A percentile compares a stretch with the other conserved stretches of the same genome.
phyloP scores from a whole-genome alignment of 2,888 invertebrate species.

The Andrena minutula region DNA sequence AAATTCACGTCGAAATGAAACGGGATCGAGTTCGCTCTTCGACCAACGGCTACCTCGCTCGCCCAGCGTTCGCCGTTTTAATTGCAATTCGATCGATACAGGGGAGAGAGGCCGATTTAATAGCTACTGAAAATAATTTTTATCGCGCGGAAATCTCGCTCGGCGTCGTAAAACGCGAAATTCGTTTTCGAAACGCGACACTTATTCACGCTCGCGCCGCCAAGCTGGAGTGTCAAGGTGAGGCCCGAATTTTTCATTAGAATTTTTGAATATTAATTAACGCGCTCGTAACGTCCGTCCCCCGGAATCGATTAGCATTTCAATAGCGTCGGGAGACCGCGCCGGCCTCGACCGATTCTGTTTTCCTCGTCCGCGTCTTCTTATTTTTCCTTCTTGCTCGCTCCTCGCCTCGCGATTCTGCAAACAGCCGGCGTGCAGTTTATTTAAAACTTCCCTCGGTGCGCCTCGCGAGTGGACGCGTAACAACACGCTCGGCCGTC shows the following conservation, averaged over 20 bases:
- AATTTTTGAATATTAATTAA: slow-evolving; percentile 41
- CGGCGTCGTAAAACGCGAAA: background rate
- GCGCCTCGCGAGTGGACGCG: slow-evolving; percentile 15
- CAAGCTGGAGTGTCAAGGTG: slow-evolving; percentile 1
- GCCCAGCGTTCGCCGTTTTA: background rate
- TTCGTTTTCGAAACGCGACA: background rate
- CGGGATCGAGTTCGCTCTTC: background rate
- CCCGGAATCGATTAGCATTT: slow-evolving; percentile 52
- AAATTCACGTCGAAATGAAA: slow-evolving; percentile 4
- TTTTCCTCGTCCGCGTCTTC: background rate
- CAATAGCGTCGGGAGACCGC: background rate
- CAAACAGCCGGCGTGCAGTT: slow-evolving; percentile 35
- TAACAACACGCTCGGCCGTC: slow-evolving; percentile 11
- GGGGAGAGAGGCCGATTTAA: background rate
- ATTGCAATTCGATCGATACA: background rate
- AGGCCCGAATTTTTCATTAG: slow-evolving; percentile 31
- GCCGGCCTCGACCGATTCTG: background rate
- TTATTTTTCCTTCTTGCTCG: too few species aligned
- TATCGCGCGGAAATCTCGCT: background rate
- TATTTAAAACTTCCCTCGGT: slow-evolving; percentile 51
- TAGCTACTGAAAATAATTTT: background rate
- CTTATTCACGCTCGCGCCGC: too few species aligned
- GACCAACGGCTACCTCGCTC: background rate
- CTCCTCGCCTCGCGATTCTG: background rate
- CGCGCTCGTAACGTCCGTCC: background rate